These are phyloP conservation scores for Rugalucina vietnamica DNA, from an alignment of 2,888 invertebrate genomes.

Conservation along the genomic window DNA sequence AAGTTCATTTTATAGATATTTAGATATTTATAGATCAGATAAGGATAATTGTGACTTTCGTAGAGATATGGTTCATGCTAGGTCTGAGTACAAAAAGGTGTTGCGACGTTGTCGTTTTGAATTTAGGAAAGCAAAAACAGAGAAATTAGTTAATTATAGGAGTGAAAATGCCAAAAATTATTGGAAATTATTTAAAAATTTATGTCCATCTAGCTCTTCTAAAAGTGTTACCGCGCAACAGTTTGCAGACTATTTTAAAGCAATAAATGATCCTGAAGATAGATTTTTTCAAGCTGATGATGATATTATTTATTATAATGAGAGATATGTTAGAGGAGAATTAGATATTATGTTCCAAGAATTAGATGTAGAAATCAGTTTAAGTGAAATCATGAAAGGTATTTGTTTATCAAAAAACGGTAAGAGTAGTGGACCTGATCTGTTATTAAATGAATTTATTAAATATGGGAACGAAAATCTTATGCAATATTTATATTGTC, in stretches of 20 bases:
- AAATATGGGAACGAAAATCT: slow-evolving; percentile 16
- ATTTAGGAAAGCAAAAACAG: background rate
- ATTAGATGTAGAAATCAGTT: background rate
- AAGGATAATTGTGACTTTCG: background rate
- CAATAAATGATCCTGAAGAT: background rate
- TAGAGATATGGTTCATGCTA: background rate
- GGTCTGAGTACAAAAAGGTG: background rate
- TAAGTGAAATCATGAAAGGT: background rate
- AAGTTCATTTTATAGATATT: too few species aligned
- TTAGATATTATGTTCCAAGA: background rate
- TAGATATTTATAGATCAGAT: background rate
- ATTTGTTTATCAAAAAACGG: background rate
- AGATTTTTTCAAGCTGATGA: background rate
- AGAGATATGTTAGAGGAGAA: background rate
- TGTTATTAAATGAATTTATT: slow-evolving; percentile 23
- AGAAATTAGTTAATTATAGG: background rate
- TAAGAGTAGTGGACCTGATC: slow-evolving; percentile 11
- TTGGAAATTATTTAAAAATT: background rate
- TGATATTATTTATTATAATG: background rate
- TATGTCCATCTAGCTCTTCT: background rate
- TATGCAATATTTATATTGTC: background rate
- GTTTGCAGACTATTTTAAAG: background rate
- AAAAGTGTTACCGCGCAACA: background rate
- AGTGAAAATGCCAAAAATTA: background rate
- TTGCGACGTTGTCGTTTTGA: background rate